Conservation (phyloP, 2,113 vertebrate species). For the Macrotis lagotis region DNA sequence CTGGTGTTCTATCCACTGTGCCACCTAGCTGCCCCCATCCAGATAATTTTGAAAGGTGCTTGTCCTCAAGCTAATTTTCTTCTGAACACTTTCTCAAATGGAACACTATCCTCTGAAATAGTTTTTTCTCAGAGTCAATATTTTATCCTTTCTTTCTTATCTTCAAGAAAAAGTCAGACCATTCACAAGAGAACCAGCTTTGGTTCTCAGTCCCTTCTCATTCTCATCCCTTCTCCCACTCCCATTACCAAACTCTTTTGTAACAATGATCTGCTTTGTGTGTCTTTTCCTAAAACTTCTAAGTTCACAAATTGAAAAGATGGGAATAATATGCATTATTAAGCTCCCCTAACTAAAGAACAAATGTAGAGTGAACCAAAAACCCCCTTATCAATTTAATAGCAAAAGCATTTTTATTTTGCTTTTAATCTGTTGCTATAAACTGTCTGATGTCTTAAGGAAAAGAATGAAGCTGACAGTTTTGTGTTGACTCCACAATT, state of each 20-base stretch:
- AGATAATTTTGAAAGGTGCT: background rate
- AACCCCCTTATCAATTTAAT: conserved; percentile 69
- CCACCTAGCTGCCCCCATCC: too few relatives aligned
- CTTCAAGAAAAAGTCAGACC: conserved; percentile 4
- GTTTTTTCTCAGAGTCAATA: background rate
- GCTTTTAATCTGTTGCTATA: conserved; percentile 81
- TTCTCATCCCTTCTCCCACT: background rate
- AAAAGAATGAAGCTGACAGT: conserved; percentile 78
- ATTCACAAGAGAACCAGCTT: background rate
- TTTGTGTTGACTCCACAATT: conserved; percentile 82
- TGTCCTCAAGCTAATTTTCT: background rate
- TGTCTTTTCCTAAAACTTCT: conserved; percentile 18
- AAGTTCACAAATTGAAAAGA: conserved; percentile 25
- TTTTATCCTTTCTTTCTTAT: background rate
- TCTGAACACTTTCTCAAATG: background rate
- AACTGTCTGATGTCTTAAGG: conserved; percentile 73
- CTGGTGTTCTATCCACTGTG: too few relatives aligned
- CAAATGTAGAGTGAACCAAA: conserved; percentile 63
- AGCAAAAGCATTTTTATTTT: conserved; percentile 79
- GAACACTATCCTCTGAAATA: background rate
- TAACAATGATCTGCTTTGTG: background rate
- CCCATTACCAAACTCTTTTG: background rate
- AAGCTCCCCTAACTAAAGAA: conserved; percentile 58
- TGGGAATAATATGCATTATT: background rate
- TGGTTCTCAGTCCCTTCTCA: conserved; percentile 31